Percentiles rank a stretch among this genome's conserved stretches.
phyloP scores from a whole-genome alignment of 2,113 vertebrate species.

The Antechinus stuartii region DNA sequence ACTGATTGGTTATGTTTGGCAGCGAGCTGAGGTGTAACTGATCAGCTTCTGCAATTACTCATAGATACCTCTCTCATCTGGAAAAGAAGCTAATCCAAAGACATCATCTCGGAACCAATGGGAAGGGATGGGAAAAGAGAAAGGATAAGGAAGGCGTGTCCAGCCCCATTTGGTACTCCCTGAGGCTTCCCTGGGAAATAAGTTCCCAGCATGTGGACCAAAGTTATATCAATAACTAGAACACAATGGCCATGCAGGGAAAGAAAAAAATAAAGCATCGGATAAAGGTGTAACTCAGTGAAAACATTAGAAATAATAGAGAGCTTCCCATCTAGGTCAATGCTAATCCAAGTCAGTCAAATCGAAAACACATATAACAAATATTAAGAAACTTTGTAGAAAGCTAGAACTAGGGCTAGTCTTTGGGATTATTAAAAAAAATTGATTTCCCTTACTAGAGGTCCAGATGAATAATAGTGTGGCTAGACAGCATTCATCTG shows the following conservation, averaged over 20 bases:
- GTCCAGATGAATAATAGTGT: not conserved
- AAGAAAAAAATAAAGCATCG: constrained; percentile 1
- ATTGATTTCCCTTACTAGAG: not conserved
- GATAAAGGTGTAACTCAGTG: not conserved
- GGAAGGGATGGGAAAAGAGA: constrained; percentile 29
- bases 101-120: not conserved
- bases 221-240: not conserved
- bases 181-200: constrained; percentile 20
- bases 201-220: not conserved
- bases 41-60: not conserved
- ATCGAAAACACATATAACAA: not conserved
- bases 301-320: not conserved
- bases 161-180: not conserved
- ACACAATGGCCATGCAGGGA: not conserved
- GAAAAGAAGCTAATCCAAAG: not conserved
- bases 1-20: not conserved
- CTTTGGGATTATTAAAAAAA: not conserved
- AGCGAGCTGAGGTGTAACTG: not conserved
- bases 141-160: not conserved
- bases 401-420: not conserved
- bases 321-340: not conserved
- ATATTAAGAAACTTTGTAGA: not conserved
- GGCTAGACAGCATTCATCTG: not conserved
- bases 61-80: not conserved
- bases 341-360: not conserved